These are phyloP conservation scores for Ahaetulla prasina DNA, from an alignment of 2,113 vertebrate genomes.

Conservation along the genomic window DNA sequence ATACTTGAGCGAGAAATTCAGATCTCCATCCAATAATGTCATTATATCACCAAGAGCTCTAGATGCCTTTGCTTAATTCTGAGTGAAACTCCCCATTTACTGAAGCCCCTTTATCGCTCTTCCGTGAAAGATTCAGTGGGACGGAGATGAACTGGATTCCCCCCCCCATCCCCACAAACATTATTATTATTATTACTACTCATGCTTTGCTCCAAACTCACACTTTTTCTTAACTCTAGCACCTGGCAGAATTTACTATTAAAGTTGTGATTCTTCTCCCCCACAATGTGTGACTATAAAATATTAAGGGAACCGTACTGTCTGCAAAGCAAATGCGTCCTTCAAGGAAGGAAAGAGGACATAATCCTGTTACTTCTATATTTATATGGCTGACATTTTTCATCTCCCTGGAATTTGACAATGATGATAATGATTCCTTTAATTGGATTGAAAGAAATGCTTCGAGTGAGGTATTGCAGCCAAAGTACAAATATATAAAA, in stretches of 20 bases:
- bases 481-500: conserved; percentile 28
- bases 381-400: conserved; percentile 63
- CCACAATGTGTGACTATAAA: conserved; percentile 71
- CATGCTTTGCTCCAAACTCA: neutral
- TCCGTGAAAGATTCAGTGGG: neutral
- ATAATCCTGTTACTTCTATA: conserved; percentile 67
- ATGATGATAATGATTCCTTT: conserved; percentile 74
- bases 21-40: neutral
- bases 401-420: conserved; percentile 61
- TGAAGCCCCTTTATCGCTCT: neutral
- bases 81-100: neutral
- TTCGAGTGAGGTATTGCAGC: conserved; percentile 39
- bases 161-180: neutral
- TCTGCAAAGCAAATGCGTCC: conserved; percentile 60
- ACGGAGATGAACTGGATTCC: neutral
- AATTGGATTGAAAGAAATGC: conserved; percentile 69
- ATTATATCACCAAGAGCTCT: neutral
- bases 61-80: neutral
- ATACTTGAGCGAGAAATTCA: neutral
- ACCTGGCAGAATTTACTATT: conserved; percentile 17
- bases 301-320: conserved; percentile 68
- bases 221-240: neutral
- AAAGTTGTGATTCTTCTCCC: conserved; percentile 13
- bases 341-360: conserved; percentile 63
- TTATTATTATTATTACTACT: neutral